phyloP scores from a whole-genome alignment of 2,113 vertebrate genomes.

The Heterotilapia buettikoferi region DNA sequence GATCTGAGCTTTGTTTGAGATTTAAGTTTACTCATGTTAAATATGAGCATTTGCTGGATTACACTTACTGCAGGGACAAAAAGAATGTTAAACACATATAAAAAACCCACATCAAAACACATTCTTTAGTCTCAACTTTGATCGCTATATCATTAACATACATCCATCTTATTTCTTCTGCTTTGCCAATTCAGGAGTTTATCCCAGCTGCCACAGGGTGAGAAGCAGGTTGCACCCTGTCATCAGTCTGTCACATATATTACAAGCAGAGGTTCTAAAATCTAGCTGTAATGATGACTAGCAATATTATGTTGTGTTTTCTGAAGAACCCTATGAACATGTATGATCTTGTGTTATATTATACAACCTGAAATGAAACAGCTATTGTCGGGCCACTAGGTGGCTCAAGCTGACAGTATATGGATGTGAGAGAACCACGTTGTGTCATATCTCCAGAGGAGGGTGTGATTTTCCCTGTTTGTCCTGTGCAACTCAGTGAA shows the following conservation, averaged over 20 bases:
- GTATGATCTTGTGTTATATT: background rate
- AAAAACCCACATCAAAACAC: fast-evolving
- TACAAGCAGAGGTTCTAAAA: background rate
- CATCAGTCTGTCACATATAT: background rate
- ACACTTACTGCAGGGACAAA: background rate
- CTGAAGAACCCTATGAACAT: background rate
- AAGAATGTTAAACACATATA: background rate
- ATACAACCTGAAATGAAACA: background rate
- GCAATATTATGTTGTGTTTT: background rate
- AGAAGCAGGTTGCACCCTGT: background rate
- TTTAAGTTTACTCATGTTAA: background rate
- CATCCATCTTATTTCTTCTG: background rate
- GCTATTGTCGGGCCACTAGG: slow-evolving; percentile 3
- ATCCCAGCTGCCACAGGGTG: background rate
- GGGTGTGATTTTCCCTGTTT: background rate
- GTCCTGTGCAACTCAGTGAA: background rate
- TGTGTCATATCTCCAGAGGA: background rate
- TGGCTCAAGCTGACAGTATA: background rate
- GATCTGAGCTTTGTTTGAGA: background rate
- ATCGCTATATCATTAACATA: background rate
- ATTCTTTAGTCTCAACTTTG: background rate
- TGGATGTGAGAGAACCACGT: background rate
- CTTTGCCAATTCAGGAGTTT: background rate
- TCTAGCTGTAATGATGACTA: background rate
- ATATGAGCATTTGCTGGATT: background rate